Evolutionary conservation across 2,797 vertebrate species (phyloP), one percentile per base, ranked within the genome.

Genomic region (Hafferia zeledoni): DNA sequence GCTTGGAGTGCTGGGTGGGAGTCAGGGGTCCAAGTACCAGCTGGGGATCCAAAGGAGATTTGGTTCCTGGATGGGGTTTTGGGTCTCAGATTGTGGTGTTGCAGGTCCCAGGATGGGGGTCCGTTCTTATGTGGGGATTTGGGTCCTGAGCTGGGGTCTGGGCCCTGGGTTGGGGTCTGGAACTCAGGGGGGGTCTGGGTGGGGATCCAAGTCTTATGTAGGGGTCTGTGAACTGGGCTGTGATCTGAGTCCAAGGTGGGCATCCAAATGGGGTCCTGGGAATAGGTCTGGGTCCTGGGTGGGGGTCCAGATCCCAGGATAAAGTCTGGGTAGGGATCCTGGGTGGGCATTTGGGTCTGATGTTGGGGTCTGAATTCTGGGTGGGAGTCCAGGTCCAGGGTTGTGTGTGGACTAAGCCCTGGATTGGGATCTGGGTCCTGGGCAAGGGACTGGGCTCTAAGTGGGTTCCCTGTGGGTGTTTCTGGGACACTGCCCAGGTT

Each of bases 131-230:
- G 4, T 27, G 19, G 17, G 37, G 4, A 12, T 39, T 2, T 65
- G 41, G 17, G 35, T 49, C 24, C 31, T 44, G 11, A 17, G 5
- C 4, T 24, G 47, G 13, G 15, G 3, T 43, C 41, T 30, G 31
- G 37, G 10, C n/a, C n/a, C 46, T 44, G 19, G 5, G 3, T 15
- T 63, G 39, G 17, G 13, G 17, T 30, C 30, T 69, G 63, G n/a
- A 53, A 33, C 19, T 46, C 28, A 6, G 11, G 6, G 28, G 31
- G 17, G 35, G 13, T 5, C 0, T 4, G 7, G 4, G 2, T 43
- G 19, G 23, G 6, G 15, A 9, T 35, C 13, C 4, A 13, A 52
- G 50, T 30, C 28, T 18, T 52, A 25, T 11, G 28, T 30, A 10
- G 28, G 30, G 16, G 5, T 61, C 3, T 56, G 56, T 35, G 65